These are phyloP conservation scores for Scolopax mira DNA, from an alignment of 2,113 vertebrate species.

Conservation along the genomic window DNA sequence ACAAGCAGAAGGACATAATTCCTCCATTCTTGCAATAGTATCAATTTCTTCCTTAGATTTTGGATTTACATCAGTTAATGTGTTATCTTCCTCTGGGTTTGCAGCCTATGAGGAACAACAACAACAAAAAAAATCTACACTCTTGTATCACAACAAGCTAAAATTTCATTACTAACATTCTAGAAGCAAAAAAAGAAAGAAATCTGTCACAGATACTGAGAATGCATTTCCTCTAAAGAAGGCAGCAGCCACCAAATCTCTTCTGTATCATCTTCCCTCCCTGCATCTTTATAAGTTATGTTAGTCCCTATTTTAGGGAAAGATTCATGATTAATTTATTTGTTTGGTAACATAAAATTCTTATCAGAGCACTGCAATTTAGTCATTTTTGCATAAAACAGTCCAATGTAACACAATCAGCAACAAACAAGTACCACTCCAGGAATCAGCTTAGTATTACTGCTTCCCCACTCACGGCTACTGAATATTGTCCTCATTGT, in stretches of 20 bases:
- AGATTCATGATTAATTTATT: neutral
- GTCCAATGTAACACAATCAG: neutral
- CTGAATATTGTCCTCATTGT: neutral
- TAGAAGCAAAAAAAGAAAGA: neutral
- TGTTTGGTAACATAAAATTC: neutral
- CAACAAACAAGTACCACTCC: neutral
- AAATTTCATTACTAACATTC: neutral
- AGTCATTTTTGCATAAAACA: neutral
- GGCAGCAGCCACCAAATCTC: neutral
- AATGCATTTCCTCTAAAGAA: neutral
- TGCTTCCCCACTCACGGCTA: neutral
- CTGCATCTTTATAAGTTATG: neutral
- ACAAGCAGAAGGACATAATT: neutral
- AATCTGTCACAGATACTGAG: neutral
- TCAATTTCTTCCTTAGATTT: slow-evolving; percentile 18
- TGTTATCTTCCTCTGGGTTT: slow-evolving; percentile 10
- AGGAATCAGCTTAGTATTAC: neutral
- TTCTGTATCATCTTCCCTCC: neutral
- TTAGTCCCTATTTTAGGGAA: neutral
- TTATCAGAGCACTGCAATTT: neutral
- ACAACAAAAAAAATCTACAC: neutral
- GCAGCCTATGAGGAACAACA: slow-evolving; percentile 42
- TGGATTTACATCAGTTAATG: neutral
- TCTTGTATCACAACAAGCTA: neutral
- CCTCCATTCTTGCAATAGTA: neutral